phyloP scores from a whole-genome alignment of 2,797 vertebrate genomes.

The Nyctibius grandis region DNA sequence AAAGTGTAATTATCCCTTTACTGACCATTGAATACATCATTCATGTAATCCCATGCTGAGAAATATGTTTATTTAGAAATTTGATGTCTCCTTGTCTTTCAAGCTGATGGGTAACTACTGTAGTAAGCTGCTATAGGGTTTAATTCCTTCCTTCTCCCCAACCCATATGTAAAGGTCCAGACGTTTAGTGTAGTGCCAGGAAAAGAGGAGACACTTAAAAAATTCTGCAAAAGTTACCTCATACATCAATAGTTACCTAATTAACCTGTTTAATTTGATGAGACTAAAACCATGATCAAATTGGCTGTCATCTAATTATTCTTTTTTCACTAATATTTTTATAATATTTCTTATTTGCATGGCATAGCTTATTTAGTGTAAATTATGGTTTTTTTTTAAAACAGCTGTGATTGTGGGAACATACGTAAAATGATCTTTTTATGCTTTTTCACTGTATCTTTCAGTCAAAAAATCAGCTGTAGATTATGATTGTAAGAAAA shows the following conservation, averaged over 20 bases:
- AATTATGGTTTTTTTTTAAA: neutral
- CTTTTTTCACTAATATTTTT: neutral
- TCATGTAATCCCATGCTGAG: neutral
- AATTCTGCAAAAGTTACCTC: neutral
- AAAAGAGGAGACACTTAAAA: neutral
- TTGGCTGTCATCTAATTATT: neutral
- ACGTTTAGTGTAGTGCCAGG: neutral
- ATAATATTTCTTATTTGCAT: neutral
- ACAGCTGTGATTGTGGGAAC: neutral
- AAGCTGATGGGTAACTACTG: neutral
- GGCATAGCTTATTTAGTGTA: neutral
- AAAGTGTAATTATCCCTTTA: neutral
- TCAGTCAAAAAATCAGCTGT: neutral
- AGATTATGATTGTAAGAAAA: neutral
- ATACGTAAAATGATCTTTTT: neutral
- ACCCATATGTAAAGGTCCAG: neutral
- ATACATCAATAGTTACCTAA: neutral
- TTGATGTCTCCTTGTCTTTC: neutral
- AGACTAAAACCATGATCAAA: neutral
- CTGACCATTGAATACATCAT: neutral
- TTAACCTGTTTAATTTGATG: neutral
- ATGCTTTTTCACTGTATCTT: neutral
- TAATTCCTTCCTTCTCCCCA: neutral
- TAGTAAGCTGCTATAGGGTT: neutral
- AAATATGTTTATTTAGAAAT: neutral